phyloP scores from a whole-genome alignment of 2,113 vertebrate genomes.

The Falco punctatus region DNA sequence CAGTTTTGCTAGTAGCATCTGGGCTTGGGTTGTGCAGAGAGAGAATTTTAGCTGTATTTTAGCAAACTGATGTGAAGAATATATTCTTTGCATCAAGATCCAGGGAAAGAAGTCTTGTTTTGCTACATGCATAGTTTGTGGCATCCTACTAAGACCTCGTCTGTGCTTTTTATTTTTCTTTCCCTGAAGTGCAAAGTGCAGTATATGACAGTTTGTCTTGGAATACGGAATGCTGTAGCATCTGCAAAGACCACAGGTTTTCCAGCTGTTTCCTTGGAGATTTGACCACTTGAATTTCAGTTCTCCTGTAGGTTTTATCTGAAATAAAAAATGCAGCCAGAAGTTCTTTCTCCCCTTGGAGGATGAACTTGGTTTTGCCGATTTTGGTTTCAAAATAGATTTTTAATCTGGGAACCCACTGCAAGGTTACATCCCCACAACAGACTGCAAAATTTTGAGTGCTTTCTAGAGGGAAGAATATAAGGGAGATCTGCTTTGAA shows the following conservation, averaged over 20 bases:
- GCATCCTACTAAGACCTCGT: not conserved
- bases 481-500: not conserved
- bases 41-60: not conserved
- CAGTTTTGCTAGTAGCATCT: not conserved
- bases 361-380: not conserved
- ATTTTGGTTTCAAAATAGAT: not conserved
- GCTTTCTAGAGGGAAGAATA: not conserved
- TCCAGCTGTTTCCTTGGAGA: constrained; percentile 53
- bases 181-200: not conserved
- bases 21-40: not conserved
- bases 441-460: not conserved
- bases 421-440: not conserved
- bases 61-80: not conserved
- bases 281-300: not conserved
- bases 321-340: not conserved
- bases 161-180: not conserved
- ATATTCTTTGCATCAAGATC: not conserved
- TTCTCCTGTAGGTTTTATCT: not conserved
- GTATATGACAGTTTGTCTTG: not conserved
- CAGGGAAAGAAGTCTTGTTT: not conserved
- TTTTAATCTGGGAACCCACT: not conserved
- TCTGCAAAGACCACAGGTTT: not conserved
- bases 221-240: not conserved
- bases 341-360: not conserved
- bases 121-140: not conserved